These are phyloP conservation scores for Lepidurus apus DNA, from an alignment of 1,140 invertebrate genomes.

Conservation along the genomic window DNA sequence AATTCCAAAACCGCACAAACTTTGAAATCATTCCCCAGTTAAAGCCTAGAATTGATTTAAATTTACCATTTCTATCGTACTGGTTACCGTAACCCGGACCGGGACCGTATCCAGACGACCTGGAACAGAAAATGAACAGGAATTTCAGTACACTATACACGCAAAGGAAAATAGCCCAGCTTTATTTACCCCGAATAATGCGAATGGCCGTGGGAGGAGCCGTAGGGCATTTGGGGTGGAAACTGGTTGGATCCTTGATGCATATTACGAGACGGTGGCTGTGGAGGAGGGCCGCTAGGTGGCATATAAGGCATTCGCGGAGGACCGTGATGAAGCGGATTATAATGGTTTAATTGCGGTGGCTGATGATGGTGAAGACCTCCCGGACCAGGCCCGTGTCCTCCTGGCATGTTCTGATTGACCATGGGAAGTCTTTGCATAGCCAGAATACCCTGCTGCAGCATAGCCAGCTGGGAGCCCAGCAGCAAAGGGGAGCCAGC, in stretches of 20 bases:
- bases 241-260: not conserved
- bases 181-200: not conserved
- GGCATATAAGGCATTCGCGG: constrained; percentile 25
- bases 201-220: not conserved
- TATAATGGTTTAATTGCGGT: not conserved
- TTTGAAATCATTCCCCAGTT: too few species aligned
- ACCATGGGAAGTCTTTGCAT: constrained; percentile 28
- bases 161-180: too few species aligned
- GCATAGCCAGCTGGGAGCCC: constrained; percentile 27
- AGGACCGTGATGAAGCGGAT: not conserved
- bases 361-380: constrained; percentile 29
- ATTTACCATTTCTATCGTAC: not conserved
- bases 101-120: not conserved
- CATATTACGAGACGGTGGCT: not conserved
- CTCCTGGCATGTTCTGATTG: constrained; percentile 28
- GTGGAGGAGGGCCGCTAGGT: constrained; percentile 26
- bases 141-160: too few species aligned
- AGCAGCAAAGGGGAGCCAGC: constrained; percentile 31
- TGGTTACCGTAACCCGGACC: not conserved
- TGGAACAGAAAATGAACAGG: not conserved
- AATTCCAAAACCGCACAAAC: not conserved
- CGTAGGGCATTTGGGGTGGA: not conserved
- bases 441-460: constrained; percentile 29
- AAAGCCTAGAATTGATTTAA: not conserved
- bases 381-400: constrained; percentile 15